These are phyloP conservation scores for Drosophila neonasuta DNA, from an alignment of 2,888 invertebrate genomes.

Conservation along the genomic window DNA sequence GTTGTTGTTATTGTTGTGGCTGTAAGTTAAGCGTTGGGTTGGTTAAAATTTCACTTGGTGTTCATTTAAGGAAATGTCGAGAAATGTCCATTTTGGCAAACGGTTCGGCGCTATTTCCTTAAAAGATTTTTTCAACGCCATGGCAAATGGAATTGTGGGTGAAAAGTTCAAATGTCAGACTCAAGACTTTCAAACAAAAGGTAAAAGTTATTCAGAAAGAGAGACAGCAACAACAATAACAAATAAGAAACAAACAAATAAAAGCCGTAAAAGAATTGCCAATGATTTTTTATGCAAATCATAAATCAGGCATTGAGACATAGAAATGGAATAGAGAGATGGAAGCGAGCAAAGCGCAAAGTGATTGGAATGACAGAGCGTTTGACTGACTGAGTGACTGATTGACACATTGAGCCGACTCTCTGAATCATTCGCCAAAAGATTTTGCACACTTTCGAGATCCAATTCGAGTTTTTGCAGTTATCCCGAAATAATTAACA, in stretches of 20 bases:
- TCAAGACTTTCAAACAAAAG: slow-evolving; percentile 70
- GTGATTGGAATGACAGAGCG: slow-evolving; percentile 71
- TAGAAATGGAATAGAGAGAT: slow-evolving; percentile 52
- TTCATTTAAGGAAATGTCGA: slow-evolving; percentile 79
- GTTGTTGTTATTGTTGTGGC: too few relatives aligned
- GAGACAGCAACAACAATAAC: slow-evolving; percentile 8
- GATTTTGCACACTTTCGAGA: slow-evolving; percentile 73
- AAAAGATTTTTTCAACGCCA: slow-evolving; percentile 58
- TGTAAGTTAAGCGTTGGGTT: slow-evolving; percentile 11
- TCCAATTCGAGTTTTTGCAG: slow-evolving; percentile 23
- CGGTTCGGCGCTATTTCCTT: slow-evolving; percentile 67
- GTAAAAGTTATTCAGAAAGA: slow-evolving; percentile 64
- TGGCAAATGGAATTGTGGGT: slow-evolving; percentile 75
- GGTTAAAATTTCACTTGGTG: slow-evolving; percentile 73
- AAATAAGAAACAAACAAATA: slow-evolving; percentile 41
- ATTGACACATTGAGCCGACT: slow-evolving; percentile 11
- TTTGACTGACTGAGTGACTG: slow-evolving; percentile 59
- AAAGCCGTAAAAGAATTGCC: slow-evolving; percentile 67
- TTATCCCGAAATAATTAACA: slow-evolving; percentile 63
- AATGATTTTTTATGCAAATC: slow-evolving; percentile 77
- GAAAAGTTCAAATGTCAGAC: slow-evolving; percentile 79
- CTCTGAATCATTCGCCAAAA: slow-evolving; percentile 20
- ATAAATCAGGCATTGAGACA: slow-evolving; percentile 70
- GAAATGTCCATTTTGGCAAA: slow-evolving; percentile 75
- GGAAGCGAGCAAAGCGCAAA: slow-evolving; percentile 48